Evolutionary conservation across 2,113 vertebrate genomes (phyloP).

Genomic region (Pomatorhinus ruficollis): DNA sequence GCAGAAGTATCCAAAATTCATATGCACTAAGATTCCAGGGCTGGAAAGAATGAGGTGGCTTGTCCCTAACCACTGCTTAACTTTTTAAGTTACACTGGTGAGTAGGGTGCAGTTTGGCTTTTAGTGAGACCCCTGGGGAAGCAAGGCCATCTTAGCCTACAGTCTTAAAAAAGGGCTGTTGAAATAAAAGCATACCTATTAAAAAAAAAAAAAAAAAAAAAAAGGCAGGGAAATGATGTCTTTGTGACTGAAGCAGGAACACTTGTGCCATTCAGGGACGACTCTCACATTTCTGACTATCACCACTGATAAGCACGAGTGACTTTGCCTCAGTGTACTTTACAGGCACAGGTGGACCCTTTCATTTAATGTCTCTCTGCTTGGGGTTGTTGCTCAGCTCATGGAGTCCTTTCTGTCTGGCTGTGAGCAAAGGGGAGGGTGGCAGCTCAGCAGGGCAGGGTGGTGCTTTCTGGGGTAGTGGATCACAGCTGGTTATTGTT

Average conservation of each 20-base stretch:
- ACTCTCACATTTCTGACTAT: background rate
- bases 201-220: background rate
- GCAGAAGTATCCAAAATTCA: conserved; percentile 67
- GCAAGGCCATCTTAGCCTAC: conserved; percentile 16
- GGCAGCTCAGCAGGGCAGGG: background rate
- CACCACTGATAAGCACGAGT: background rate
- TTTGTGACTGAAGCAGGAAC: conserved; percentile 35
- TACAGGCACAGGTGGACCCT: background rate
- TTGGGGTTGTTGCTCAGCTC: background rate
- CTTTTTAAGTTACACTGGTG: conserved; percentile 60
- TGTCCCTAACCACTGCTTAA: conserved; percentile 66
- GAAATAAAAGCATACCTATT: conserved; percentile 43
- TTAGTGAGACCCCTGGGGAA: conserved; percentile 56
- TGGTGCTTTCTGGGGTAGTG: background rate
- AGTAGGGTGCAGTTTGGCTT: conserved; percentile 61
- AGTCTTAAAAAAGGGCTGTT: conserved; percentile 35
- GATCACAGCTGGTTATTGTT: background rate
- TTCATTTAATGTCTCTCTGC: background rate
- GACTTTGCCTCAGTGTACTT: background rate
- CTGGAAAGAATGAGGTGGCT: conserved; percentile 71
- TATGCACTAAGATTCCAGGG: conserved; percentile 53
- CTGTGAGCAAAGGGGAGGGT: background rate
- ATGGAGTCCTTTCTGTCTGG: background rate
- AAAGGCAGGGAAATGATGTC: conserved; percentile 49
- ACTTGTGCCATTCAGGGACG: conserved; percentile 35